Base-by-base conservation (phyloP, 2,113 vertebrate genomes). In the Pampusana beccarii region DNA sequence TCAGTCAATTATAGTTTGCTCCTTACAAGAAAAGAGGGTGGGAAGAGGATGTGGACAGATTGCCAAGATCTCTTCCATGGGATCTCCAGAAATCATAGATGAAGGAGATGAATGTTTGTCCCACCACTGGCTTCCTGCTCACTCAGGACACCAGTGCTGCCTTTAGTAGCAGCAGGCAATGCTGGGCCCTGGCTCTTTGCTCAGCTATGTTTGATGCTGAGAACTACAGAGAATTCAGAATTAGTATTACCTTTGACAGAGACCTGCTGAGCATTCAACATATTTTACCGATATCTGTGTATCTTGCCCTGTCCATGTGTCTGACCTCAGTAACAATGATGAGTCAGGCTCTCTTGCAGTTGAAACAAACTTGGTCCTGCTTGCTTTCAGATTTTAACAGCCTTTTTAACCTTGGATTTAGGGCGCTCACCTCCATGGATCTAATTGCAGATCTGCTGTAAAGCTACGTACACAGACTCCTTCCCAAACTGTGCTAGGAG, bases 81-180 rank as follows among this genome's bases (percentile, higher is more conserved):
- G 4, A 84, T 66, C 46, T 62, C 69, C 6, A 73, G 44, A 50
- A 86, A 86, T 40, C 12, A 5, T 1, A 77, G 31, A n/a, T 23
- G 28, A 23, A 70, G 44, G 33, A 29, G 44, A 21, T 0, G 44
- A 31, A 81, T 36, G 4, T 54, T 40, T 71, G 51, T 64, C 51
- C 25, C 31, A 64, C 28, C 51, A 66, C 21, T n/a, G 57, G 69
- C 51, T 24, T 82, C 80, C 53, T 86, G 61, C 36, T 66, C 48
- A 15, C 21, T 42, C 9, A 78, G 21, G 51, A 71, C 40, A 85
- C 0, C 0, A 4, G 23, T n/a, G 62, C 16, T 15, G 61, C 18
- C 71, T 77, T 36, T 31, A 38, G 33, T 38, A 80, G 24, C 18
- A 65, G 29, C 24, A 82, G 75, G 48, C 8, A 38, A 4, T 28